Base-by-base conservation (phyloP, 2,113 vertebrate species). In the Mohoua ochrocephala region DNA sequence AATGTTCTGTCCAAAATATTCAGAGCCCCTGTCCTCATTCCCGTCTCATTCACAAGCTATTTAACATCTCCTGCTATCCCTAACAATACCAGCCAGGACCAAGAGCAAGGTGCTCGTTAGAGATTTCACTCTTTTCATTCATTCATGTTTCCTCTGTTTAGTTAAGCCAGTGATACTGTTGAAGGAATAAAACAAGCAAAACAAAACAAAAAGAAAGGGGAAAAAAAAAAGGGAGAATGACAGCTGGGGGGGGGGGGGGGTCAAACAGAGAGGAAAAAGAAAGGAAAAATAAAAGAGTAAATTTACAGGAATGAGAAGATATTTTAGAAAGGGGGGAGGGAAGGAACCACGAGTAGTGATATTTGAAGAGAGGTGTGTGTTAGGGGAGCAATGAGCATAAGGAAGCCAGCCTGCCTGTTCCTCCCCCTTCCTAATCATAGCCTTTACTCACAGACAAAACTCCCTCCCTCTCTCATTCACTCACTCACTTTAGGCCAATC, bases 391-490 rank as follows among this genome's bases (percentile, higher is more conserved):
- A 93, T 92, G 94, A 98, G 97, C 97, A 97, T 97, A 97, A 97
- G 97, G 97, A 96, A 97, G 94, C 97, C 98, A 98, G 98, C 97
- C 97, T 98, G 96, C 96, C 97, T 96, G 97, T 98, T 98, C 98
- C 98, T 98, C 98, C 98, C 96, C 98, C 98, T 98, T 98, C 97
- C 97, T 97, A 97, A 97, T 97, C 98, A 97, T 97, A 98, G 98
- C 97, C 97, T 97, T 97, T 98, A 98, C 98, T 98, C 98, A 96
- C 97, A 97, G 97, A 97, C 97, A 97, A 97, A 98, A 98, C 98
- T 98, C 98, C 98, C 98, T 98, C 98, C 98, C 98, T 98, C 98
- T 98, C 97, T 97, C 98, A 98, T 98, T 98, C 98, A 98, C 98
- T 98, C 98, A 97, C 98, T 98, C 98, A 98, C 98, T 98, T 97